Base-by-base conservation (phyloP, 2,888 invertebrate species). In the Metalampra italica region DNA sequence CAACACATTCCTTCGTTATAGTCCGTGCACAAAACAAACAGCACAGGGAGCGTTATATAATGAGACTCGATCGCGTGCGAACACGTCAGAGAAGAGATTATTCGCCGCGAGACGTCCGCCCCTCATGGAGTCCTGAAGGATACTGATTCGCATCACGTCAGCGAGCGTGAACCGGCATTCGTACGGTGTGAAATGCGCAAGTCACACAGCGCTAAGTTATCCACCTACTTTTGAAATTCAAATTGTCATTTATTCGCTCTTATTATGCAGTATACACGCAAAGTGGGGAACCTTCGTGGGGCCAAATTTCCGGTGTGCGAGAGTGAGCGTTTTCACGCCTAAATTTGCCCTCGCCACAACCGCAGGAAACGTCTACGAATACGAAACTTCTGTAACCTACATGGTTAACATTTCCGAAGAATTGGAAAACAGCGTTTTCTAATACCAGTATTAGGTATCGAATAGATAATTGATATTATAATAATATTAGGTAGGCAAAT, bases 101-200 rank as follows among this genome's bases (percentile, higher is more conserved):
- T 29, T 51, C 53, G 45, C 49, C 47, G 51, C 59, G 47, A 66
- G 69, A 68, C 80, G 72, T 68, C 69, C 69, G 50, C 59, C 71
- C 66, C 65, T 55, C 37, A 50, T 55, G 50, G 59, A 58, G 67
- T 57, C 59, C 64, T 59, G 62, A 62, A 64, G 62, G 63, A 68
- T 77, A 88, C 88, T 87, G 82, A 75, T 67, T 75, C 68, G 59
- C 71, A 66, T 75, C 75, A 75, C 70, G 74, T 73, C 70, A 74
- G 68, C 65, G 64, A 63, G 59, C 60, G 63, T 22, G 22, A 22
- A 22, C 70, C 68, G 75, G 73, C 75, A 71, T 63, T 62, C 64
- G 67, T 73, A 71, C 70, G 65, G 82, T 78, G 76, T 78, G 82
- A 85, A 84, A 85, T 87, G 88, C 87, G 87, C 85, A 87, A 86